phyloP scores from a whole-genome alignment of 2,797 vertebrate genomes.

The Spondyliosoma cantharus region DNA sequence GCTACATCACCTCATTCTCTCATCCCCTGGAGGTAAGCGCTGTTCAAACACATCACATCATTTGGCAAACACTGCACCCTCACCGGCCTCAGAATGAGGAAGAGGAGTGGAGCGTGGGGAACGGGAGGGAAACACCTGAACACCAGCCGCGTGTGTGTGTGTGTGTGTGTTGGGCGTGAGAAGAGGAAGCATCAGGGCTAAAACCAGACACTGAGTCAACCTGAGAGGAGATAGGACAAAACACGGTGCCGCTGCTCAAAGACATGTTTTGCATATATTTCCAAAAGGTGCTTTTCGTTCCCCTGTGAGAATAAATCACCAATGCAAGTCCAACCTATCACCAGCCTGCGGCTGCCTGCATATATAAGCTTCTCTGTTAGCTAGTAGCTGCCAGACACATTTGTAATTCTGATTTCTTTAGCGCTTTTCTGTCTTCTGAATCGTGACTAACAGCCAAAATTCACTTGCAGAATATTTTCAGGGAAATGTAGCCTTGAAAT shows the following conservation, averaged over 20 bases:
- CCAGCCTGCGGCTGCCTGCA: too few species aligned
- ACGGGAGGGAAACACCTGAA: constrained; percentile 10
- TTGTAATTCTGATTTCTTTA: not conserved
- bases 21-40: constrained; percentile 60
- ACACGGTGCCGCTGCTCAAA: constrained; percentile 21
- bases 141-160: constrained; percentile 17
- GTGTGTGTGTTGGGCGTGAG: constrained; percentile 12
- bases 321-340: too few species aligned
- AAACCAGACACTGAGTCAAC: constrained; percentile 53
- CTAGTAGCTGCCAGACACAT: not conserved
- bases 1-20: constrained; percentile 55
- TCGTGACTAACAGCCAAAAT: not conserved
- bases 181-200: constrained; percentile 53
- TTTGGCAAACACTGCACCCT: constrained; percentile 63
- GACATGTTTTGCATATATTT: not conserved
- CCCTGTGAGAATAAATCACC: not conserved
- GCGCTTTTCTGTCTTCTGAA: not conserved
- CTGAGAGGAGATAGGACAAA: constrained; percentile 40
- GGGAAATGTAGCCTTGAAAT: too few species aligned
- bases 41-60: constrained; percentile 79
- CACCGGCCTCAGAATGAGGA: constrained; percentile 50
- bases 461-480: not conserved
- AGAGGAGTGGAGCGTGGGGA: constrained; percentile 32
- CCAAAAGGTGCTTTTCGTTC: not conserved
- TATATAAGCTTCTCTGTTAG: too few species aligned